These are phyloP conservation scores for Prosapia bicincta DNA, from an alignment of 2,888 invertebrate species.

Conservation along the genomic window DNA sequence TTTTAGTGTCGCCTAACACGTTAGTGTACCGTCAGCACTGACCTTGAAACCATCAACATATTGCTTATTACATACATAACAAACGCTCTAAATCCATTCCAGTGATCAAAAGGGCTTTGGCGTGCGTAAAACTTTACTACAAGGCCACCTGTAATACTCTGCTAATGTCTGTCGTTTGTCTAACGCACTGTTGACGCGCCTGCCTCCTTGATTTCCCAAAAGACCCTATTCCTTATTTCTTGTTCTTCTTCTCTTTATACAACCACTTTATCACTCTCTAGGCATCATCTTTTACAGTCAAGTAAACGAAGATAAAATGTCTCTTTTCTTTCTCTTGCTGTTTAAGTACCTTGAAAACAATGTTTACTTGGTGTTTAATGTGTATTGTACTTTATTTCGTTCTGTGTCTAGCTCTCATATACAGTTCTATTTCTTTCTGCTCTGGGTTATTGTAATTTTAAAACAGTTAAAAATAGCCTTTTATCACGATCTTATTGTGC, in stretches of 20 bases:
- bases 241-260: conserved; percentile 2
- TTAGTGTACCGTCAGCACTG: too few relatives aligned
- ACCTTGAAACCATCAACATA: too few relatives aligned
- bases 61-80: too few relatives aligned
- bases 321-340: background rate
- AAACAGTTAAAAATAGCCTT: too few relatives aligned
- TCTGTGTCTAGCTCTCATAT: too few relatives aligned
- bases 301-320: background rate
- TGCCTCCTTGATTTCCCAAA: background rate
- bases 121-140: background rate
- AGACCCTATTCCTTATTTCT: background rate
- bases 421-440: too few relatives aligned
- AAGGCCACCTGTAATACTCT: background rate
- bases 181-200: background rate
- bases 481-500: too few relatives aligned
- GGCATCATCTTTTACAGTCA: background rate
- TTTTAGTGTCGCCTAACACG: too few relatives aligned
- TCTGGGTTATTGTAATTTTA: too few relatives aligned
- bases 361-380: background rate
- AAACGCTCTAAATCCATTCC: too few relatives aligned
- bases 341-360: background rate
- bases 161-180: background rate
- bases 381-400: too few relatives aligned
- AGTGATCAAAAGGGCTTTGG: too few relatives aligned
- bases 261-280: background rate